Evolutionary conservation across 2,797 vertebrate species (phyloP).

Genomic region (Diglossa cyanea): DNA sequence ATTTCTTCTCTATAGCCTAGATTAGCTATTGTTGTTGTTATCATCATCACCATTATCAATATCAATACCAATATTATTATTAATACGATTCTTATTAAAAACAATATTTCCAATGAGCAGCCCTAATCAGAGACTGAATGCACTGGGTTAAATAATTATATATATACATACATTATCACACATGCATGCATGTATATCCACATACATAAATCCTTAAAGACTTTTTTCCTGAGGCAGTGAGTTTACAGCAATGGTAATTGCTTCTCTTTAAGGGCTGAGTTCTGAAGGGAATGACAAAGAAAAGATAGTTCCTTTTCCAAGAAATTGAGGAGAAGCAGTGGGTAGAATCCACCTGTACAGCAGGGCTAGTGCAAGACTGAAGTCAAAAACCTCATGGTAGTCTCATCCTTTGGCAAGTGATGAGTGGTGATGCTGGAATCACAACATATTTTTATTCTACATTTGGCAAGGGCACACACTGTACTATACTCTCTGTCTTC

Average conservation of each 20-base stretch:
- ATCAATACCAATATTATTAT: background rate
- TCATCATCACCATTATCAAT: background rate
- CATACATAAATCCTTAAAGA: too few relatives aligned
- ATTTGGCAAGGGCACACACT: background rate
- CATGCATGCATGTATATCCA: too few relatives aligned
- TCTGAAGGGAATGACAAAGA: background rate
- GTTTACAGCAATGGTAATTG: background rate
- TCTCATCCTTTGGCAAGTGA: background rate
- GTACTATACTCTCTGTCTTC: accelerated
- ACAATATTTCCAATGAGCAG: background rate
- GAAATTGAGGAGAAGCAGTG: background rate
- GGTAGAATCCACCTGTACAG: background rate
- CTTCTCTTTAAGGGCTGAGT: background rate
- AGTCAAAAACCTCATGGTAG: background rate
- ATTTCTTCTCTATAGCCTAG: background rate
- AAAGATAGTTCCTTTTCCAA: background rate
- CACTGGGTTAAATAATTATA: background rate
- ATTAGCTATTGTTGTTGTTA: background rate
- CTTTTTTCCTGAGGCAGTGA: background rate
- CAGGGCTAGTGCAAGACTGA: background rate
- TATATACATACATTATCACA: background rate
- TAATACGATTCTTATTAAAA: background rate
- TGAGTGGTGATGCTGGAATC: background rate
- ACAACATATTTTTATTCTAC: background rate
- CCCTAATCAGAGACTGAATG: background rate